phyloP scores from a whole-genome alignment of 2,888 invertebrate genomes.

The Clepsis dumicolana region DNA sequence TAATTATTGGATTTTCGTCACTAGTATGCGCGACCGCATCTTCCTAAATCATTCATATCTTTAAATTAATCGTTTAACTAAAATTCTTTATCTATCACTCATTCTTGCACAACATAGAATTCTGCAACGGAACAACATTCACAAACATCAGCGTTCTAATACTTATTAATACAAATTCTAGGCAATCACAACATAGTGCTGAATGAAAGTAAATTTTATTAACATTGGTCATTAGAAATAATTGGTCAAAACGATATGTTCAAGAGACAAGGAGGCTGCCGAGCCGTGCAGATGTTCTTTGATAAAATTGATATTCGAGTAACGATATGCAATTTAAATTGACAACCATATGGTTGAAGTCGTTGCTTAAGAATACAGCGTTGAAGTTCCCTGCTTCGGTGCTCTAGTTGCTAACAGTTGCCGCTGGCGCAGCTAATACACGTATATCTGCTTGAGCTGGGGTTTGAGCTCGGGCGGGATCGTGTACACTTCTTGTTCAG shows the following conservation, averaged over 20 bases:
- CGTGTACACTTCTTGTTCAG: constrained; percentile 92
- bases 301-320: constrained; percentile 78
- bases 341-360: constrained; percentile 75
- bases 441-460: constrained; percentile 95
- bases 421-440: constrained; percentile 87
- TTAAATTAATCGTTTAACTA: constrained; percentile 84
- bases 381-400: constrained; percentile 78
- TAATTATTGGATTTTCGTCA: constrained; percentile 86
- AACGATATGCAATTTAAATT: constrained; percentile 73
- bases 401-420: constrained; percentile 58
- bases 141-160: constrained; percentile 83
- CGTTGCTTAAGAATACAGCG: constrained; percentile 62
- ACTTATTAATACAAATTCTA: constrained; percentile 85
- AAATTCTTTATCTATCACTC: constrained; percentile 84
- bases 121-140: constrained; percentile 75
- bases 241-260: constrained; percentile 85
- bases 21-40: constrained; percentile 86
- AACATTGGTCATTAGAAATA: constrained; percentile 78
- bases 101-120: constrained; percentile 69
- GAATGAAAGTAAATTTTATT: constrained; percentile 75
- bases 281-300: constrained; percentile 66
- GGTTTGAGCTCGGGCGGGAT: constrained; percentile 95
- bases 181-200: constrained; percentile 82
- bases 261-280: constrained; percentile 65
- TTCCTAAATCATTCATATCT: constrained; percentile 83